Conservation (phyloP, 35 echinoderm and acorn worm genomes). For the Heliocidaris tuberculata region DNA sequence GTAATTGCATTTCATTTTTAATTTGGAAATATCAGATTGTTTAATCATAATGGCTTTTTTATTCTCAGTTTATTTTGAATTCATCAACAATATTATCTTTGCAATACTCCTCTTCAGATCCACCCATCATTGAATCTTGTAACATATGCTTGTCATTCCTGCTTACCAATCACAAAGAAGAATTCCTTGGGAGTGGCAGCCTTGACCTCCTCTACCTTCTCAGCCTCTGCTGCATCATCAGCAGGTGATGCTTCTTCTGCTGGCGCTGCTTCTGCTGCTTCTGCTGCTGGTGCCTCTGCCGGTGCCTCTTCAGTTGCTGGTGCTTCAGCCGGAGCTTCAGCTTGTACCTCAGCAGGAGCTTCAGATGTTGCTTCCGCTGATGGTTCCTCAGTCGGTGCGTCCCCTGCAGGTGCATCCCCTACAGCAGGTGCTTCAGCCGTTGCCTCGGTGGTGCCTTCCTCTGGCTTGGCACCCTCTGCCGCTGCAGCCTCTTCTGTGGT, state of each 20-base stretch:
- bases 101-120: neutral
- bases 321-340: neutral
- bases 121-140: neutral
- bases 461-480: neutral
- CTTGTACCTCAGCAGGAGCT: neutral
- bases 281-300: neutral
- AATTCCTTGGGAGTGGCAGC: slow-evolving; percentile 15
- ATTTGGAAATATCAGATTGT: too few relatives aligned
- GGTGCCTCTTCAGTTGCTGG: slow-evolving; percentile 26
- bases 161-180: slow-evolving; percentile 81
- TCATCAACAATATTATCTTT: too few relatives aligned
- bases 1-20: too few relatives aligned
- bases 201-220: slow-evolving; percentile 21
- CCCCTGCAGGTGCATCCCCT: neutral
- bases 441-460: neutral
- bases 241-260: neutral
- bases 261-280: slow-evolving; percentile 5
- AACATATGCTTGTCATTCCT: neutral
- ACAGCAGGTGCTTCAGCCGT: neutral
- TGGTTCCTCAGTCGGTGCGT: neutral
- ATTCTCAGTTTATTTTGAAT: too few relatives aligned
- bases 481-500: neutral
- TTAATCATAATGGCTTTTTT: too few relatives aligned
- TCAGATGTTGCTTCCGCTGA: slow-evolving; percentile 23
- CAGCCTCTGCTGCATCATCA: slow-evolving; percentile 25